phyloP scores from a whole-genome alignment of 2,888 invertebrate genomes.

The Phengaris arion region DNA sequence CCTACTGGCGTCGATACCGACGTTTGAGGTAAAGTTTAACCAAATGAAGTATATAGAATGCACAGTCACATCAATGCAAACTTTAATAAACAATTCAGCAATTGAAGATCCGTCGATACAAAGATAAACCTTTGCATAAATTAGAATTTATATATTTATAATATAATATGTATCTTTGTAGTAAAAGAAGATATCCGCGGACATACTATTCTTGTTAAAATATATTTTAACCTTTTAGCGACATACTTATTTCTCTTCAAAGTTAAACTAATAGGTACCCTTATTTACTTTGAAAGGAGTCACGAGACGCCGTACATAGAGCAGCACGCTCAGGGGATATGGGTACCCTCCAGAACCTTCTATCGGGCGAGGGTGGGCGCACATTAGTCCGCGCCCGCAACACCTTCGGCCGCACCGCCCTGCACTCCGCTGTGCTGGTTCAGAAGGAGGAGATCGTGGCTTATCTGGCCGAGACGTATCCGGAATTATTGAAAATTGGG shows the following conservation, averaged over 20 bases:
- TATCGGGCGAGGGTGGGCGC: conserved; percentile 75
- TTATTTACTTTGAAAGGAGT: conserved; percentile 75
- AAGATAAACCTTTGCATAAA: too few species aligned
- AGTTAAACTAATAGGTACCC: too few species aligned
- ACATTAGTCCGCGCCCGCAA: conserved; percentile 77
- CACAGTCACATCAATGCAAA: too few species aligned
- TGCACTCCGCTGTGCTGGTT: conserved; percentile 92
- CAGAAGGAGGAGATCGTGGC: conserved; percentile 90
- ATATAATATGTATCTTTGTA: too few species aligned
- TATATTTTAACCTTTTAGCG: too few species aligned
- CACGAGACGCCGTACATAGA: conserved; percentile 87
- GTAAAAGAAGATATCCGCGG: too few species aligned
- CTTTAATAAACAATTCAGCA: too few species aligned
- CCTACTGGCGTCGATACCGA: conserved; percentile 85
- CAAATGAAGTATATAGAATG: too few species aligned
- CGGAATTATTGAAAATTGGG: conserved; percentile 86
- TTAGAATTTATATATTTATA: too few species aligned
- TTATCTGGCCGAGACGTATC: conserved; percentile 85
- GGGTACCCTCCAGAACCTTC: conserved; percentile 76
- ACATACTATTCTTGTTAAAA: too few species aligned
- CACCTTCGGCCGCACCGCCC: conserved; percentile 85
- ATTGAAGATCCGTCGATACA: too few species aligned
- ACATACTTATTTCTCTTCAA: too few species aligned
- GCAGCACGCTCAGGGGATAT: conserved; percentile 83
- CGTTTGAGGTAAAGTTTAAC: conserved; percentile 82